These are phyloP conservation scores for Acanthurus tractus DNA, from an alignment of 2,797 vertebrate genomes.

Conservation along the genomic window DNA sequence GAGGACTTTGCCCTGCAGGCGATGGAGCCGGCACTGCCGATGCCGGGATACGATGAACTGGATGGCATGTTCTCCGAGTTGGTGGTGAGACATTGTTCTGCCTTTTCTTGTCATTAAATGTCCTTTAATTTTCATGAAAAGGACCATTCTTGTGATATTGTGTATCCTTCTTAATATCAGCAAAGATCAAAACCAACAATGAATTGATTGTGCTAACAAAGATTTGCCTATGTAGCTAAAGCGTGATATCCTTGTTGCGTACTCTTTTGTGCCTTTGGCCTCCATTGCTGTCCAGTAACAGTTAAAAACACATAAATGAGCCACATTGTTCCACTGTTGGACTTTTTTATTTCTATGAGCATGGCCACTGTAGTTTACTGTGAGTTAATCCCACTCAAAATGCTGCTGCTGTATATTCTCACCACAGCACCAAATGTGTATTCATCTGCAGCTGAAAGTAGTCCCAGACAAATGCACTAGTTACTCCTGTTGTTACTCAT, in stretches of 20 bases:
- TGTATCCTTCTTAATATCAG: neutral
- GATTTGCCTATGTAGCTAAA: neutral
- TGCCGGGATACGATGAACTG: slow-evolving; percentile 94
- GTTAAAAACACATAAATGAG: slow-evolving; percentile 13
- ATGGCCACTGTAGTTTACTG: slow-evolving; percentile 14
- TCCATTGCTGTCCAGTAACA: slow-evolving; percentile 5
- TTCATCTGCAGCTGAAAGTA: slow-evolving; percentile 15
- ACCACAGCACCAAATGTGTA: slow-evolving; percentile 2
- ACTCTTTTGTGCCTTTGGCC: neutral
- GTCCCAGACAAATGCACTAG: neutral
- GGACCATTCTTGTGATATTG: neutral
- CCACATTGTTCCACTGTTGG: neutral
- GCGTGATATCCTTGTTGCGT: neutral
- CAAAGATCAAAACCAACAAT: neutral
- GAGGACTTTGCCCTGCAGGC: slow-evolving; percentile 95
- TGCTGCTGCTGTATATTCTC: slow-evolving; percentile 17
- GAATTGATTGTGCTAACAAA: neutral
- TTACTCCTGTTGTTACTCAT: neutral
- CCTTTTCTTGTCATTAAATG: neutral
- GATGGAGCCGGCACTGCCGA: slow-evolving; percentile 94
- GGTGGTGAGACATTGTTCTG: slow-evolving; percentile 88
- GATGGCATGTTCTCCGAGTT: slow-evolving; percentile 96
- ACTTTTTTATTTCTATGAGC: slow-evolving; percentile 3
- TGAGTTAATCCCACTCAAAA: slow-evolving; percentile 3
- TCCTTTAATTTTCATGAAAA: neutral